These are phyloP conservation scores for Sebastes ruberrimus DNA, from an alignment of 2,797 vertebrate genomes.

Conservation along the genomic window DNA sequence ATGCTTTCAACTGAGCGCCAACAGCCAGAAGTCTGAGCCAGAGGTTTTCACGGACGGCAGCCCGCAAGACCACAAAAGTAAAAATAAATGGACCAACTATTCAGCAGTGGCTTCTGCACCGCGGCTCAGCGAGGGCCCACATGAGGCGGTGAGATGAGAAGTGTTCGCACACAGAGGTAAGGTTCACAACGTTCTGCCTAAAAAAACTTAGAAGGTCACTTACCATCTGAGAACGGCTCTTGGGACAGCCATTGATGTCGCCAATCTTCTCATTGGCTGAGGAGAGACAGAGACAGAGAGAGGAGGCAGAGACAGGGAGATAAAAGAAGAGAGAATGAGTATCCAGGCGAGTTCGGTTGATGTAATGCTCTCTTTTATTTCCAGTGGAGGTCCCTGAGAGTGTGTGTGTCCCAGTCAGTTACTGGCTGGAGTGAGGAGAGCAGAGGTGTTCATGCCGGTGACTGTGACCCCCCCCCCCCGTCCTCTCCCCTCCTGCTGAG, in stretches of 20 bases:
- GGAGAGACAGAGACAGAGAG: constrained; percentile 21
- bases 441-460: constrained; percentile 61
- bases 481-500: constrained; percentile 36
- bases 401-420: constrained; percentile 39
- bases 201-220: constrained; percentile 74
- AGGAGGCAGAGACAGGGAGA: constrained; percentile 38
- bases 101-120: constrained; percentile 30
- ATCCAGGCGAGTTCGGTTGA: constrained; percentile 16
- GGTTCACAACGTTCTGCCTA: constrained; percentile 36
- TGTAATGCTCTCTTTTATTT: constrained; percentile 44
- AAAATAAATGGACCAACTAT: constrained; percentile 66
- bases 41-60: constrained; percentile 60
- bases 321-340: constrained; percentile 24
- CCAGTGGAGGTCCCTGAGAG: constrained; percentile 17
- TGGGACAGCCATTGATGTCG: constrained; percentile 97
- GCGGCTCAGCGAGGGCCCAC: constrained; percentile 20
- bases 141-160: constrained; percentile 17
- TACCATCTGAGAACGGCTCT: constrained; percentile 98
- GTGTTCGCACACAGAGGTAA: constrained; percentile 25
- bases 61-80: constrained; percentile 60
- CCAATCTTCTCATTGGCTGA: constrained; percentile 98
- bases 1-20: constrained; percentile 66
- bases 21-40: constrained; percentile 58
- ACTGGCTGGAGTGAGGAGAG: constrained; percentile 52
- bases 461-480: background rate